Evolutionary conservation across 2,797 vertebrate genomes (phyloP), one percentile per base, ranked within the genome.

Genomic region (Anniella stebbinsi): DNA sequence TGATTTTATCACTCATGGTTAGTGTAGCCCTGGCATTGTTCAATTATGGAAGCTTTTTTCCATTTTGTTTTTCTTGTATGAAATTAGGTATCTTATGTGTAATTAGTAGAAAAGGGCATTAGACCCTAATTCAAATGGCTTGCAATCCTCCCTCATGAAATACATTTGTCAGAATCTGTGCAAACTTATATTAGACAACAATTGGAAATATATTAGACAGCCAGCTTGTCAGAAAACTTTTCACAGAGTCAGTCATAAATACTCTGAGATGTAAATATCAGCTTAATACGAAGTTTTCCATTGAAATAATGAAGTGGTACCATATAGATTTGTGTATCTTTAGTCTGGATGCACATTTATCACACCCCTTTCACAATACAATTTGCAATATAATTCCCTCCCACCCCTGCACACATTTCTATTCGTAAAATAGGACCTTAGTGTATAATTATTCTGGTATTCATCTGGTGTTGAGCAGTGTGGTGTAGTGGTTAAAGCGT

Each of bases 91-190:
- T 73, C 8, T 76, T 80, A 38, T 45, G 89, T 87, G 18, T 41
- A 84, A 13, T 36, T 90, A 88, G 93, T 78, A 82, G 48, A 86
- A 87, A 45, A 91, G 2, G 60, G 80, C 60, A 51, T 17, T 33
- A 88, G 67, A 57, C 67, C 15, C 86, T 13, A 87, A 76, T 87
- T 63, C 82, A 91, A 18, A 51, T 72, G n/a, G 4, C 3, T 66
- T 93, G 84, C 86, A 81, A 12, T 77, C 54, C 33, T 89, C 57
- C 30, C 51, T 41, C 80, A 80, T 15, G 48, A 1, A 90, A 88
- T 76, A 69, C 92, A 28, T 84, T 91, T 91, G 28, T 91, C 48
- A 87, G 23, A 86, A 54, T 91, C 38, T 91, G 66, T 92, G 91
- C 28, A 88, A 63, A 88, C 15, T 38, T 82, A 66, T 76, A 87